phyloP scores from a whole-genome alignment of 2,797 vertebrate genomes.

The Sciurus carolinensis region DNA sequence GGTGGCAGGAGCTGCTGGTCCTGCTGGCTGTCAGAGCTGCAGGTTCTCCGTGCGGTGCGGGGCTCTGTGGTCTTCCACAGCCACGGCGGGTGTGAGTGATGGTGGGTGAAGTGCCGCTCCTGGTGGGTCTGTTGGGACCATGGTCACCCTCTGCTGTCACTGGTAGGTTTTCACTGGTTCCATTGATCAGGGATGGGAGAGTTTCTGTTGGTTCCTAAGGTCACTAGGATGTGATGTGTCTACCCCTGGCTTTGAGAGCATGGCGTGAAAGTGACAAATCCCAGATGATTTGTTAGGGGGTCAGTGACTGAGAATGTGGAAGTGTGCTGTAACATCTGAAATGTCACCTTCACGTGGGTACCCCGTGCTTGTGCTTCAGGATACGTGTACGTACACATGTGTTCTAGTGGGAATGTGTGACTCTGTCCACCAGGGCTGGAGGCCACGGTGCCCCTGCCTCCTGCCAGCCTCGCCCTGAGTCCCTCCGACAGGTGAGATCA shows the following conservation, averaged over 20 bases:
- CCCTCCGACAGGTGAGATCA: background rate
- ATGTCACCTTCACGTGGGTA: too few species aligned
- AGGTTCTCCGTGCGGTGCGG: background rate
- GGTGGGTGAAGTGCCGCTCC: too few species aligned
- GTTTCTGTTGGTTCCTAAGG: background rate
- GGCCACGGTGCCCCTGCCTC: background rate
- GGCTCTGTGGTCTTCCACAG: background rate
- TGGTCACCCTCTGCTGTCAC: background rate
- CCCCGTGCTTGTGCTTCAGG: background rate
- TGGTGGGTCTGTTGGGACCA: background rate
- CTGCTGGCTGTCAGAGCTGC: accelerated
- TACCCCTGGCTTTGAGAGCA: background rate
- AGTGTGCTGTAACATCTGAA: background rate
- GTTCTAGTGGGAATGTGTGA: too few species aligned
- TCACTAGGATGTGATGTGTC: background rate
- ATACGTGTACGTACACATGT: background rate
- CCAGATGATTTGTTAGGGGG: background rate
- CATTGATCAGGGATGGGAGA: background rate
- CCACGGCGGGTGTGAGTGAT: background rate
- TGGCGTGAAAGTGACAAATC: background rate
- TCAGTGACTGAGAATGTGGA: background rate
- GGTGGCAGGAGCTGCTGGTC: background rate
- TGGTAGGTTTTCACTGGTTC: accelerated
- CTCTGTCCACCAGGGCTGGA: background rate
- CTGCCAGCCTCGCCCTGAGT: background rate